Base-by-base conservation (phyloP, 2,797 vertebrate genomes). In the Coendou prehensilis region DNA sequence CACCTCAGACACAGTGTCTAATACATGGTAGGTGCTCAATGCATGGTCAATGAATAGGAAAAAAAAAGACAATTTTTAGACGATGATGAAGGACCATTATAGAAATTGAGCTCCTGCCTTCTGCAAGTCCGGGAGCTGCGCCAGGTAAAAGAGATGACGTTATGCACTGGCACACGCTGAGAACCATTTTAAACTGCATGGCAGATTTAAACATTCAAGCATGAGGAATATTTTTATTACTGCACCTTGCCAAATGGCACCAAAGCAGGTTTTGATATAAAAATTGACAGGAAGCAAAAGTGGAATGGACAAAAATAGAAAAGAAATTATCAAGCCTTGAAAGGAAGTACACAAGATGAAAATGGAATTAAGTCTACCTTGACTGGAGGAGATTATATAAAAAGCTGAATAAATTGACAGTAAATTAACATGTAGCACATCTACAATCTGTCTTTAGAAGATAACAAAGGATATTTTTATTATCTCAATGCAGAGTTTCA, bases 201-300 rank as follows among this genome's bases (percentile, higher is more conserved):
- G 93, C 89, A 96, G 93, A 95, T 95, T 96, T 96, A 94, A 98
- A 96, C 94, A 41, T 73, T 81, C 45, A 85, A 85, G 94, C 94
- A 93, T 61, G 84, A 94, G 94, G 90, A 96, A 71, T 94, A 87
- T 96, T 96, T 97, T 97, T 94, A 97, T 92, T 71, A 90, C 75
- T 85, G 91, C 89, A 96, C 80, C 96, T 96, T 96, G 97, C 96
- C 97, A 97, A 96, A 83, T 93, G 90, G 95, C 94, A 95, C 78
- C 28, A 82, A 96, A 95, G 71, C 97, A 97, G 91, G 93, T 97
- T 97, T 95, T 89, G 97, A 93, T 97, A 91, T 88, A 96, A 96
- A 96, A 98, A 97, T 94, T 96, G 97, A 97, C 94, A 97, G 95
- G 97, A 97, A 98, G 94, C 89, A 92, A 96, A 97, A 97, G 84